Conservation (phyloP, 2,888 invertebrate genomes). For the Charanyca ferruginea region DNA sequence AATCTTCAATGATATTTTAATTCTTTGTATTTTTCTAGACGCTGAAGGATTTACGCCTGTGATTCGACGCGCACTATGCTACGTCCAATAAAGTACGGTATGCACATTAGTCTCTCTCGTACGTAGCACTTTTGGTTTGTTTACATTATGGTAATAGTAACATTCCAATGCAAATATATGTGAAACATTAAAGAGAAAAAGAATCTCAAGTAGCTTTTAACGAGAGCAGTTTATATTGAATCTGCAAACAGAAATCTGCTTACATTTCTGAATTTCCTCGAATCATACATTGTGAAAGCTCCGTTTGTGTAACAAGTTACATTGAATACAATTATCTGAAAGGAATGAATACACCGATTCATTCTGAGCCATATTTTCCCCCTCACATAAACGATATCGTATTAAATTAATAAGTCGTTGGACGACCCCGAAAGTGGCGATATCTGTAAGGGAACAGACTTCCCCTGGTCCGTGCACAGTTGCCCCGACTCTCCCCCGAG, state of each 20-base stretch:
- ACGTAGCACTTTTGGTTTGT: constrained; percentile 58
- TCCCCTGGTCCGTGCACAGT: constrained; percentile 60
- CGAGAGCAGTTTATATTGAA: constrained; percentile 39
- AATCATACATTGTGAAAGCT: constrained; percentile 16
- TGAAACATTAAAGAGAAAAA: constrained; percentile 51
- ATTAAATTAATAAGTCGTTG: constrained; percentile 80
- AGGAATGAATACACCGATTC: constrained; percentile 67
- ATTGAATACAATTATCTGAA: constrained; percentile 68
- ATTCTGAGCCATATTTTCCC: constrained; percentile 69
- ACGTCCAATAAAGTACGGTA: constrained; percentile 52
- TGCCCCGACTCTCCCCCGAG: constrained; percentile 57
- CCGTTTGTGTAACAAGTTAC: constrained; percentile 65
- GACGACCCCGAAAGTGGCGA: constrained; percentile 69
- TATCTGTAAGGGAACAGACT: constrained; percentile 74
- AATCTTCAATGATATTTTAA: constrained; percentile 44
- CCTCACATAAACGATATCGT: constrained; percentile 72
- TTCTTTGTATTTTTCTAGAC: constrained; percentile 45
- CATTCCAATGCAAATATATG: constrained; percentile 53
- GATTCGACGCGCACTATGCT: constrained; percentile 29
- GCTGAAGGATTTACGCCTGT: constrained; percentile 45
- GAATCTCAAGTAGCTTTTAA: constrained; percentile 39
- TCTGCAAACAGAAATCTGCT: constrained; percentile 33
- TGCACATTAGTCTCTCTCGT: constrained; percentile 47
- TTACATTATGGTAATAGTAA: constrained; percentile 51
- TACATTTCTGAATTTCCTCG: constrained; percentile 32